Conservation (phyloP, 2,888 invertebrate species). For the Pyrocoelia pectoralis region DNA sequence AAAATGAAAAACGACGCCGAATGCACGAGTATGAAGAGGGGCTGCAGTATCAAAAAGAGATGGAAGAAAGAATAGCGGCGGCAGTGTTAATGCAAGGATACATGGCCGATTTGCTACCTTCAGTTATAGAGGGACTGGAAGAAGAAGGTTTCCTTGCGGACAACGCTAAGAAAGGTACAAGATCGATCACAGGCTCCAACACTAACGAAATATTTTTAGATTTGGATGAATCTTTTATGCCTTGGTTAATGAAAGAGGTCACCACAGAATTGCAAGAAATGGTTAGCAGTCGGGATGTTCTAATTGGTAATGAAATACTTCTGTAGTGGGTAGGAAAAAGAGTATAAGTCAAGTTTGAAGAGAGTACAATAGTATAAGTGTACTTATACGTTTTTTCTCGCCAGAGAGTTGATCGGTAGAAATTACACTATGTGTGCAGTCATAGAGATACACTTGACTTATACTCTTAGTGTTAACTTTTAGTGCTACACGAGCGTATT, state of each 20-base stretch:
- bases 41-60: slow-evolving; percentile 71
- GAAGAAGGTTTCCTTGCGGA: slow-evolving; percentile 76
- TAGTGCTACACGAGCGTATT: too few relatives aligned
- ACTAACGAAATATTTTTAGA: slow-evolving; percentile 59
- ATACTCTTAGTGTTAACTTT: too few relatives aligned
- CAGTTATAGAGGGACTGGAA: slow-evolving; percentile 81
- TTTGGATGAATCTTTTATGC: slow-evolving; percentile 82
- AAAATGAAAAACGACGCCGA: slow-evolving; percentile 76
- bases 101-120: slow-evolving; percentile 85
- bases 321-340: too few relatives aligned
- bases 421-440: too few relatives aligned
- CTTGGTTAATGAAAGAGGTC: slow-evolving; percentile 87
- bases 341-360: too few relatives aligned
- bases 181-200: slow-evolving; percentile 25
- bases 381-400: too few relatives aligned
- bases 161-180: slow-evolving; percentile 66
- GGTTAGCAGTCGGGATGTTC: slow-evolving; percentile 80
- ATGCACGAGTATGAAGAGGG: slow-evolving; percentile 75
- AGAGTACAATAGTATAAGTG: too few relatives aligned
- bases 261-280: slow-evolving; percentile 81
- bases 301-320: slow-evolving; percentile 67
- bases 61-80: slow-evolving; percentile 82
- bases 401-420: too few relatives aligned
- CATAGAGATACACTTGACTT: too few relatives aligned
- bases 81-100: slow-evolving; percentile 86